Evolutionary conservation across 2,888 invertebrate genomes (phyloP), one percentile per base, ranked within the genome.

Genomic region (Eucriotettix oculatus): DNA sequence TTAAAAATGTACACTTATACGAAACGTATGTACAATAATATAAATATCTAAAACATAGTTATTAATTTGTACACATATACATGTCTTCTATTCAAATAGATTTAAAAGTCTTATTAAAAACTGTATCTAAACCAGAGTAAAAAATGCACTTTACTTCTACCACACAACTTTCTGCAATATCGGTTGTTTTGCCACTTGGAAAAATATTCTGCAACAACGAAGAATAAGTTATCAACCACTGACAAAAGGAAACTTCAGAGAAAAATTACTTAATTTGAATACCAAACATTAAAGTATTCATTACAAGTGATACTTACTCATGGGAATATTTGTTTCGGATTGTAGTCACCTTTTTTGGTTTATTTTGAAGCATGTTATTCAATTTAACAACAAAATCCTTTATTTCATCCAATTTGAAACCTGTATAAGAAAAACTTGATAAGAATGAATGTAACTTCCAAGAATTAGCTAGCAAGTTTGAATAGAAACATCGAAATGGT

Each of bases 251-350:
- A 16, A 16, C 53, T n/a, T 10, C n/a, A 48, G 9, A 48, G 3
- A 48, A 48, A 48, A 12, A 48, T 16, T 48, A 9, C 16, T 16
- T 14, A 48, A 9, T 29, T 29, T 29, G n/a, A 29, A 29, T 29
- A 29, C 29, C 29, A 2, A 29, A 29, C 29, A 29, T 29, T 29
- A 29, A n/a, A 42, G 54, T n/a, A 56, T 11, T 14, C 11, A 17
- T 16, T 14, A 42, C 3, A 9, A 17, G 7, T 44, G 29, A 54
- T 55, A 76, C 79, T 76, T 74, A 83, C 83, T 85, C 85, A 75
- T 97, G 96, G 7, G 92, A 91, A 73, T 97, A 97, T 76, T 97
- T 97, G 73, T 87, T 90, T 66, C 86, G 79, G 59, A 96, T 87
- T 42, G 95, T 94, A 76, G 85, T 85, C 66, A 93, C 79, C 62